Evolutionary conservation across 2,113 vertebrate species (phyloP).

Genomic region (Thalassoma bifasciatum): DNA sequence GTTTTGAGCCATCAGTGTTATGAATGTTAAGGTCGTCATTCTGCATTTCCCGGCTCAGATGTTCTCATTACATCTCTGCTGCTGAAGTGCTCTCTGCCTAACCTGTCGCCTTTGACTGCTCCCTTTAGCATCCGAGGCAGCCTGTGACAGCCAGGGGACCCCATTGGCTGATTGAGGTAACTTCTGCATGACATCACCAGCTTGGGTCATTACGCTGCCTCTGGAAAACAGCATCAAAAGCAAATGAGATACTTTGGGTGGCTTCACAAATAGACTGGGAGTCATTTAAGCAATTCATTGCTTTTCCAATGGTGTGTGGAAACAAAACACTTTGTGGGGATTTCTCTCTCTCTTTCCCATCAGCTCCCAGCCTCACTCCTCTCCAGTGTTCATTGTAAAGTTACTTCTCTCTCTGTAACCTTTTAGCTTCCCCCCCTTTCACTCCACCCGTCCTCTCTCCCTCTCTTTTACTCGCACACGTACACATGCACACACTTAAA

Average conservation of each 20-base stretch:
- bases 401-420: neutral
- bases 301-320: slow-evolving; percentile 50
- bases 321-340: slow-evolving; percentile 42
- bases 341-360: slow-evolving; percentile 19
- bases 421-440: slow-evolving; percentile 13
- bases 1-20: too few species aligned
- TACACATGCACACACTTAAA: slow-evolving; percentile 37
- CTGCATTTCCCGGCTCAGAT: neutral
- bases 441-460: neutral
- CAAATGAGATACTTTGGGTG: slow-evolving; percentile 57
- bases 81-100: neutral
- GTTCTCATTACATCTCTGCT: slow-evolving; percentile 1
- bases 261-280: slow-evolving; percentile 54
- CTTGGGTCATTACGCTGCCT: slow-evolving; percentile 26
- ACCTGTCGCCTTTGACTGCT: slow-evolving; percentile 55
- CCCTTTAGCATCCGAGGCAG: slow-evolving; percentile 53
- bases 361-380: neutral
- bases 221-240: slow-evolving; percentile 25
- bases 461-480: neutral
- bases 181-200: slow-evolving; percentile 56
- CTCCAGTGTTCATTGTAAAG: neutral
- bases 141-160: slow-evolving; percentile 41
- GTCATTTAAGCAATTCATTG: slow-evolving; percentile 54
- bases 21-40: neutral
- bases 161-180: slow-evolving; percentile 69